These are phyloP conservation scores for Molanna angustata DNA, from an alignment of 2,888 invertebrate genomes.

Conservation along the genomic window DNA sequence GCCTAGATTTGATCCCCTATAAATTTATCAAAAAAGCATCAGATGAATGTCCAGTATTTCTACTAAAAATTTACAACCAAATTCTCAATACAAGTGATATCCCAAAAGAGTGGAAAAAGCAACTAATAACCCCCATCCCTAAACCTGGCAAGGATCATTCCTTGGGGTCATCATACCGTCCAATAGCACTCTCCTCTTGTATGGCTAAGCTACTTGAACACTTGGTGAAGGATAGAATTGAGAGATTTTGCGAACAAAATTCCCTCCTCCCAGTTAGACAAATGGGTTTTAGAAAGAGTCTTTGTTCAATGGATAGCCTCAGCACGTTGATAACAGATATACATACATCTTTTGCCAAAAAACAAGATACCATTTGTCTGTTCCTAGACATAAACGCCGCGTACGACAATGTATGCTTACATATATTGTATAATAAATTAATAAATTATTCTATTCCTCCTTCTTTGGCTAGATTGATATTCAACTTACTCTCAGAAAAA, in stretches of 20 bases:
- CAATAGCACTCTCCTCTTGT: background rate
- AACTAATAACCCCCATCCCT: background rate
- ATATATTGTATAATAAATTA: background rate
- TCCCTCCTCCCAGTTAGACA: background rate
- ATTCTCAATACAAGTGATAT: background rate
- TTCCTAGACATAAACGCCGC: background rate
- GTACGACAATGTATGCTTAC: background rate
- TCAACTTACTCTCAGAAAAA: background rate
- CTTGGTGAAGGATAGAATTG: background rate
- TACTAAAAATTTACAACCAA: background rate
- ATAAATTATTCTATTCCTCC: background rate
- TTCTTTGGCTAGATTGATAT: background rate
- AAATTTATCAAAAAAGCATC: background rate
- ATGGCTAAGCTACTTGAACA: background rate
- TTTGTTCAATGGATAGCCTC: background rate
- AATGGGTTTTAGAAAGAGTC: background rate
- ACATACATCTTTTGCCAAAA: background rate
- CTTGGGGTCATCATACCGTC: background rate
- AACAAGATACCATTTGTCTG: background rate
- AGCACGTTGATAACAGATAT: constrained; percentile 1
- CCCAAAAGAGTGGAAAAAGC: background rate
- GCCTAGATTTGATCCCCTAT: background rate
- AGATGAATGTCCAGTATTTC: too few relatives aligned
- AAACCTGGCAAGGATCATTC: background rate
- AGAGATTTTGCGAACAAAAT: background rate